Percentiles rank a stretch among this genome's conserved stretches.
Evolutionary conservation across 1,140 invertebrate species (phyloP).

Genomic region (Eufriesea mexicana): DNA sequence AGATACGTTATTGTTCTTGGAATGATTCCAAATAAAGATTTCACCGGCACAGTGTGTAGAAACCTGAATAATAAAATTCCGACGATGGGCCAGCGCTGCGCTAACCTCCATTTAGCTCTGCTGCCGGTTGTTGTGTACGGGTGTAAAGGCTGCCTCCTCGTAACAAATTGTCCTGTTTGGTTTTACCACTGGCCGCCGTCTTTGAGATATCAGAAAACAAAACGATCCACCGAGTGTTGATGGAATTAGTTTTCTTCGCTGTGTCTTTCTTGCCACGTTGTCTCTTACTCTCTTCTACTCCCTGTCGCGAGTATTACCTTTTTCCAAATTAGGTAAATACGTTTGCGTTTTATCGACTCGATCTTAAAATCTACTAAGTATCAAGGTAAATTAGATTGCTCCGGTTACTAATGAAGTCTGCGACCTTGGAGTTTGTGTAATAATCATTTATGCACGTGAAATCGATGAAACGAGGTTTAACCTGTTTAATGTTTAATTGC

Average conservation of each 20-base stretch:
- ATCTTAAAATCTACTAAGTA: no score
- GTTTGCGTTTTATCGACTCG: background rate
- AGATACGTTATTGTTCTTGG: conserved; percentile 82
- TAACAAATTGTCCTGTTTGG: conserved; percentile 73
- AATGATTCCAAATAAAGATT: conserved; percentile 84
- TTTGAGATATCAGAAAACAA: conserved; percentile 62
- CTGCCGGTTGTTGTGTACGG: conserved; percentile 45
- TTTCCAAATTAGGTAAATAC: background rate
- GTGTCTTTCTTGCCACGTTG: background rate
- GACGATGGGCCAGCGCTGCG: conserved; percentile 67
- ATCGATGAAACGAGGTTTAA: no score
- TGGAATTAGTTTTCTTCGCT: conserved; percentile 49
- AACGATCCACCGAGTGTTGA: conserved; percentile 60
- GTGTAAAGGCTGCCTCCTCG: conserved; percentile 60
- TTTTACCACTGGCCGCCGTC: conserved; percentile 60
- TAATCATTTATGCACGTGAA: no score
- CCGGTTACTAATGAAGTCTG: no score
- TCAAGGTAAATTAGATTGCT: no score
- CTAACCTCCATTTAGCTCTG: conserved; percentile 73
- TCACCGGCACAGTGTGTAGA: conserved; percentile 74
- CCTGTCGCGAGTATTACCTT: background rate
- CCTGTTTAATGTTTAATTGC: no score
- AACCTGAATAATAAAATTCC: conserved; percentile 81
- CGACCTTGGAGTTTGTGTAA: no score
- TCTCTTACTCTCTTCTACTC: no score